Conservation (phyloP, 2,888 invertebrate species). For the Meandrusa payeni region DNA sequence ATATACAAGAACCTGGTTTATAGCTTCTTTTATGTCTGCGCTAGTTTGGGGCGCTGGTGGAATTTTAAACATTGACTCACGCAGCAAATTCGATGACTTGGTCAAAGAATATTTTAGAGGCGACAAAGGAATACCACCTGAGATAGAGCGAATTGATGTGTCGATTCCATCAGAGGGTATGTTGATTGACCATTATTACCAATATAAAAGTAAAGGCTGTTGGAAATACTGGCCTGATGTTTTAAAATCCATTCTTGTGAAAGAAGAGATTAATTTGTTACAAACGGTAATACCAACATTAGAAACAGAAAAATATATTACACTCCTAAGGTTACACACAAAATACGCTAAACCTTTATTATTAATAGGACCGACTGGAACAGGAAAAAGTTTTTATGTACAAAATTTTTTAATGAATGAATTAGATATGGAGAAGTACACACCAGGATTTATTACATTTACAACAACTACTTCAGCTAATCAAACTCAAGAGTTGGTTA, state of each 20-base stretch:
- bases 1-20: conserved; percentile 85
- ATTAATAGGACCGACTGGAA: conserved; percentile 91
- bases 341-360: conserved; percentile 84
- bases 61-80: conserved; percentile 86
- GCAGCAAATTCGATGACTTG: conserved; percentile 84
- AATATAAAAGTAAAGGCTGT: conserved; percentile 89
- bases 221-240: conserved; percentile 94
- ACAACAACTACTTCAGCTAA: conserved; percentile 91
- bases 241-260: conserved; percentile 76
- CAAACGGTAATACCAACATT: conserved; percentile 91
- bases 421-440: conserved; percentile 84
- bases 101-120: conserved; percentile 76
- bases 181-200: conserved; percentile 90
- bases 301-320: conserved; percentile 90
- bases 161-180: conserved; percentile 88
- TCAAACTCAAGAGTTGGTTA: conserved; percentile 89
- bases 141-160: conserved; percentile 86
- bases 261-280: conserved; percentile 83
- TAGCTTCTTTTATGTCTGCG: conserved; percentile 87
- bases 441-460: conserved; percentile 90
- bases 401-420: conserved; percentile 86
- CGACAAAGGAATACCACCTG: conserved; percentile 58
- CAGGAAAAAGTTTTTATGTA: conserved; percentile 92
- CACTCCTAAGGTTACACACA: conserved; percentile 88
- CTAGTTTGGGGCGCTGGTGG: conserved; percentile 94